phyloP scores from a whole-genome alignment of 2,888 invertebrate genomes.

The Hyalella azteca region DNA sequence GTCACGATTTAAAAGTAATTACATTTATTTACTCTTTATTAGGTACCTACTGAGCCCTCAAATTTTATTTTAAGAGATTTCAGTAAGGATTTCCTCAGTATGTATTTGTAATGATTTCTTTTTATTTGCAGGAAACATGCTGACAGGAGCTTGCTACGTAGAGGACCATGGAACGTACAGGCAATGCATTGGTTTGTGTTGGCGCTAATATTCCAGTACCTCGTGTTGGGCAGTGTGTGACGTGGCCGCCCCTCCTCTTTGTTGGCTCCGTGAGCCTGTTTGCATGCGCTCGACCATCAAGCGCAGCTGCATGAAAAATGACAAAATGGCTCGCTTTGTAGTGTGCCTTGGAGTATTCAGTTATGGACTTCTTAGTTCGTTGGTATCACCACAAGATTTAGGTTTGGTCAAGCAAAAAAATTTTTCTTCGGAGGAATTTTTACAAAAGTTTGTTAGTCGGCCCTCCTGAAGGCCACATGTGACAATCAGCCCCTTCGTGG shows the following conservation, averaged over 20 bases:
- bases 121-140: constrained; percentile 74
- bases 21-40: too few species aligned
- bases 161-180: constrained; percentile 88
- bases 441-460: constrained; percentile 66
- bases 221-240: constrained; percentile 89
- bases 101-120: neutral
- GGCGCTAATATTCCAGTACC: constrained; percentile 83
- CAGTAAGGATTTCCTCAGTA: neutral
- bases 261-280: constrained; percentile 92
- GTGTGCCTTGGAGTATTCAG: constrained; percentile 94
- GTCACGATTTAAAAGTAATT: too few species aligned
- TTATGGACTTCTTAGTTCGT: constrained; percentile 94
- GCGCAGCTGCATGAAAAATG: constrained; percentile 83
- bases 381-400: constrained; percentile 93
- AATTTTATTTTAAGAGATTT: neutral
- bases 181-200: constrained; percentile 85
- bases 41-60: too few species aligned
- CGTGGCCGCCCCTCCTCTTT: too few species aligned
- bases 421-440: constrained; percentile 86
- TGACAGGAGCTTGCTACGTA: constrained; percentile 94
- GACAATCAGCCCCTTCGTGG: constrained; percentile 58
- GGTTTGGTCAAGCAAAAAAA: constrained; percentile 95
- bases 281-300: constrained; percentile 90
- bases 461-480: constrained; percentile 54
- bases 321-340: constrained; percentile 93